phyloP scores from a whole-genome alignment of 2,888 invertebrate species.

The Acanthosoma haemorrhoidale region DNA sequence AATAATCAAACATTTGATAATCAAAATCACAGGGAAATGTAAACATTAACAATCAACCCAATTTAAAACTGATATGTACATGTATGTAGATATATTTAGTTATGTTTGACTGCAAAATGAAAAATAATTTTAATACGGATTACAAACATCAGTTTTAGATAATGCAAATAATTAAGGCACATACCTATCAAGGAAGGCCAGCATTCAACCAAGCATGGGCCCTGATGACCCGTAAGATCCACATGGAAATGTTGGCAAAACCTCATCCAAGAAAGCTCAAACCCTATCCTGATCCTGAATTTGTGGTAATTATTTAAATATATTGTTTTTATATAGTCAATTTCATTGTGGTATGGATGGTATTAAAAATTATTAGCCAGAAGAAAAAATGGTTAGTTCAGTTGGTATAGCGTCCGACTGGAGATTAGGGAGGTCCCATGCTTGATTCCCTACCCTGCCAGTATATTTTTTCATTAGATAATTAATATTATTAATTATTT shows the following conservation, averaged over 20 bases:
- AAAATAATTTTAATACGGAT: background rate
- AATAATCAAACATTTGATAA: no score
- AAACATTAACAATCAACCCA: no score
- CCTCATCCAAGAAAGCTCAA: background rate
- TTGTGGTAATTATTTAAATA: background rate
- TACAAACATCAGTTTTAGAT: background rate
- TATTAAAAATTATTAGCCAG: background rate
- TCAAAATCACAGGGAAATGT: no score
- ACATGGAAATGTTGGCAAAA: slow-evolving; percentile 22
- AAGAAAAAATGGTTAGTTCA: background rate
- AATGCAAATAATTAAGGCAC: background rate
- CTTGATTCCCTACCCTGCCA: no score
- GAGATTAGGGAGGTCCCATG: no score
- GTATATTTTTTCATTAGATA: no score
- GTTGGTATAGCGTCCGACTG: no score
- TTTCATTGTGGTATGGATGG: background rate
- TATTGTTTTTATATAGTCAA: background rate
- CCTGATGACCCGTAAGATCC: slow-evolving; percentile 17
- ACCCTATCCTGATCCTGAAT: slow-evolving; percentile 11
- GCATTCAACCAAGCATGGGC: slow-evolving; percentile 30
- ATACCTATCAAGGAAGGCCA: slow-evolving; percentile 24
- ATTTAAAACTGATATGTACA: no score
- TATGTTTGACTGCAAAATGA: background rate
- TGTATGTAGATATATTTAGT: no score
- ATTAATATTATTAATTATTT: no score